A percentile compares a stretch with the other conserved stretches of the same genome.
These are phyloP conservation scores for Falco berigora DNA, from an alignment of 2,797 vertebrate genomes.

Conservation along the genomic window DNA sequence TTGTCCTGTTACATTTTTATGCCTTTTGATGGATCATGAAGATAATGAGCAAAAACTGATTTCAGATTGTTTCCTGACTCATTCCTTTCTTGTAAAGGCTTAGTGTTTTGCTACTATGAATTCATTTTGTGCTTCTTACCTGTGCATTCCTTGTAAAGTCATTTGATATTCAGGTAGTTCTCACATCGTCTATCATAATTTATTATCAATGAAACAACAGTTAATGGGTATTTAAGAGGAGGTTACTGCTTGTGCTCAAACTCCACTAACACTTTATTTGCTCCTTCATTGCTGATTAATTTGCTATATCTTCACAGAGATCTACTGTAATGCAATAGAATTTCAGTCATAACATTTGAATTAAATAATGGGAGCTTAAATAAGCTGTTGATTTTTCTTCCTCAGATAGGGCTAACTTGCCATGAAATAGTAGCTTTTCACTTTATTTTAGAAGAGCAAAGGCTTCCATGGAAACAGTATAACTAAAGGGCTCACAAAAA, in stretches of 20 bases:
- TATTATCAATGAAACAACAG: not conserved
- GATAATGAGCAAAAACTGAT: not conserved
- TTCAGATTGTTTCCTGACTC: not conserved
- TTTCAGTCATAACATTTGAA: constrained; percentile 2
- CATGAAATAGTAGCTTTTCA: not conserved
- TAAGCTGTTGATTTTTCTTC: constrained; percentile 30
- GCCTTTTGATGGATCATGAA: not conserved
- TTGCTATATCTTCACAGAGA: constrained; percentile 9
- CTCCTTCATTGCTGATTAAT: constrained; percentile 51
- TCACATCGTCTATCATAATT: not conserved
- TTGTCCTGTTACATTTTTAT: not conserved
- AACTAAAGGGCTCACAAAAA: not conserved
- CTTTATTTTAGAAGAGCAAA: not conserved
- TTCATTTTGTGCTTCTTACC: not conserved
- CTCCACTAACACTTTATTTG: constrained; percentile 25
- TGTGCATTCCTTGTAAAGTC: not conserved
- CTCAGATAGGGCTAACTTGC: constrained; percentile 10
- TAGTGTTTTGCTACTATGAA: not conserved
- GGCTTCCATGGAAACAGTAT: not conserved
- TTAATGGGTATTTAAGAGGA: constrained; percentile 42
- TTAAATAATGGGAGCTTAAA: constrained; percentile 30
- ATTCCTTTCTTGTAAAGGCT: not conserved
- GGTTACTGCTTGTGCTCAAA: not conserved
- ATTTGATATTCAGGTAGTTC: not conserved
- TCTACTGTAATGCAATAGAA: not conserved